These are phyloP conservation scores for Apostichopus californicus DNA, from an alignment of 35 echinoderm and acorn worm species.

Conservation along the genomic window DNA sequence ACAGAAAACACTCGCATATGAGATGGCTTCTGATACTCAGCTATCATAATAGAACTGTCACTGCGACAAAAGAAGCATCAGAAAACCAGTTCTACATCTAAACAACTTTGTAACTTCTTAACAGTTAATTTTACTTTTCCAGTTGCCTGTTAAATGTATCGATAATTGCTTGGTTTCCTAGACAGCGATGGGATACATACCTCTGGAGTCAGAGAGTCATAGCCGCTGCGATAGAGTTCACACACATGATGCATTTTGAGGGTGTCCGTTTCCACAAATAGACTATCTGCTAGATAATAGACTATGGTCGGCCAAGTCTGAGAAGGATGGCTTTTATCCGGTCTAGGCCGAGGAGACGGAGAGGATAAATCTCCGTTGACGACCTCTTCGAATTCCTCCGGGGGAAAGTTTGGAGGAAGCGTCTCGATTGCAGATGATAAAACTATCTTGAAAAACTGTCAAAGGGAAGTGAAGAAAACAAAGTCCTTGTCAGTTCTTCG, in stretches of 20 bases:
- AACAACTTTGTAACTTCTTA: too few relatives aligned
- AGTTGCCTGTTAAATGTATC: too few relatives aligned
- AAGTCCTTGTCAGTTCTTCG: too few relatives aligned
- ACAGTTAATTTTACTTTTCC: too few relatives aligned
- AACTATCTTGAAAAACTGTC: conserved; percentile 74
- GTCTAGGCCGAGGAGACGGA: conserved; percentile 37
- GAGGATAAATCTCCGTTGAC: conserved; percentile 7
- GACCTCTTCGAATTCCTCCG: conserved; percentile 8
- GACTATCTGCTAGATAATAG: conserved; percentile 72
- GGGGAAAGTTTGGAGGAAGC: conserved; percentile 68
- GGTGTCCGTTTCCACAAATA: conserved; percentile 72
- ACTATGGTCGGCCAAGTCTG: conserved; percentile 77
- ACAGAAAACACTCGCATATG: too few relatives aligned
- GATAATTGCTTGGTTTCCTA: too few relatives aligned
- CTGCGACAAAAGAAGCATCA: too few relatives aligned
- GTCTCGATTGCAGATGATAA: conserved; percentile 69
- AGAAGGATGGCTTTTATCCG: conserved; percentile 66
- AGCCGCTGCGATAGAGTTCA: conserved; percentile 90
- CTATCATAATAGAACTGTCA: too few relatives aligned
- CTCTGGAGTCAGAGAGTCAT: conserved; percentile 92
- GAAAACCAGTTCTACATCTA: too few relatives aligned
- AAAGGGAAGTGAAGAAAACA: conserved; percentile 13
- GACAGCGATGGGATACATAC: conserved; percentile 29
- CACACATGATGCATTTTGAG: conserved; percentile 87
- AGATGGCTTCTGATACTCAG: too few relatives aligned